Conservation (phyloP, 2,888 invertebrate species). For the Mimas tiliae region DNA sequence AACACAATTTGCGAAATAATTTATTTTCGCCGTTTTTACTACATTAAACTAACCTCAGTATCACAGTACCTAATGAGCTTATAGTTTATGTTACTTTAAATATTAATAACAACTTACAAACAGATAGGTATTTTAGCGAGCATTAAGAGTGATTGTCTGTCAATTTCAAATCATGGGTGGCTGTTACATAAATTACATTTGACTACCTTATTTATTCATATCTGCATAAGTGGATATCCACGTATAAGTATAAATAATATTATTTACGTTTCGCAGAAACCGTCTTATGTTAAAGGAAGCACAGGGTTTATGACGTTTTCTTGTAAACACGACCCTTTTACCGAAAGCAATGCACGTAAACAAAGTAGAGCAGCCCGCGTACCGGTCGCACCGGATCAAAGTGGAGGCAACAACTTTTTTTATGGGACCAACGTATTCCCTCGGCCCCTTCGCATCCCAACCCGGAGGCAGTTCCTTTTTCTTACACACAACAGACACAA, state of each 20-base stretch:
- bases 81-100: too few relatives aligned
- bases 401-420: constrained; percentile 75
- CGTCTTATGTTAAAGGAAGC: background rate
- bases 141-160: background rate
- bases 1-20: background rate
- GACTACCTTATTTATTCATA: background rate
- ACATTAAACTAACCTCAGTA: too few relatives aligned
- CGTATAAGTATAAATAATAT: too few relatives aligned
- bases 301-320: background rate
- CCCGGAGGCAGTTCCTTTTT: constrained; percentile 73
- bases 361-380: constrained; percentile 68
- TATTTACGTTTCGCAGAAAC: background rate
- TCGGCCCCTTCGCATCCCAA: constrained; percentile 69
- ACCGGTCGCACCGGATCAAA: constrained; percentile 54
- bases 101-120: too few relatives aligned
- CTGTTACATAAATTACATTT: too few relatives aligned
- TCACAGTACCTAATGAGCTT: too few relatives aligned
- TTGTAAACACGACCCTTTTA: background rate
- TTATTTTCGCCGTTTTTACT: too few relatives aligned
- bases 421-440: constrained; percentile 76
- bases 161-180: background rate
- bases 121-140: too few relatives aligned
- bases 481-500: constrained; percentile 63
- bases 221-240: too few relatives aligned
- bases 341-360: constrained; percentile 25